Conservation (phyloP, 2,797 vertebrate genomes). For the Enteromius unitaeniatus region DNA sequence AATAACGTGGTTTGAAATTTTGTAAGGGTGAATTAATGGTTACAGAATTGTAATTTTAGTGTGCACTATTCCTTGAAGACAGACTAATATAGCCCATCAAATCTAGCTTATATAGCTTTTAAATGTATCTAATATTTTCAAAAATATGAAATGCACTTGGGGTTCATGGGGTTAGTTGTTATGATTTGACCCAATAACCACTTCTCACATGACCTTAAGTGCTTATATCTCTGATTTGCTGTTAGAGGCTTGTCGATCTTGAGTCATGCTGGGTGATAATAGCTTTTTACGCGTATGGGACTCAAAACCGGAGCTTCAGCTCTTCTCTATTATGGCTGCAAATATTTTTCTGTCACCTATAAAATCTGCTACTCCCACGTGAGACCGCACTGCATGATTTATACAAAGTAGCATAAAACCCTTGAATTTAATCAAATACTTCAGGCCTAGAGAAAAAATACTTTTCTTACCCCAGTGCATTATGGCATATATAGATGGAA, state of each 20-base stretch:
- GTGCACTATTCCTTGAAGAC: background rate
- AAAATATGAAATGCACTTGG: slow-evolving; percentile 35
- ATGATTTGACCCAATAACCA: slow-evolving; percentile 34
- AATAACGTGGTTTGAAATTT: background rate
- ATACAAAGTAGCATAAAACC: slow-evolving; percentile 7
- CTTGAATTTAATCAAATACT: slow-evolving; percentile 29
- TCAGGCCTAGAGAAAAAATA: slow-evolving; percentile 9
- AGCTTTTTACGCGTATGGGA: slow-evolving; percentile 68
- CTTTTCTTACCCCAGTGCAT: background rate
- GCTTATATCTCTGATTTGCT: slow-evolving; percentile 60
- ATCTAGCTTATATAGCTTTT: background rate
- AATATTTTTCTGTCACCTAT: slow-evolving; percentile 45
- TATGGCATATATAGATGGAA: slow-evolving; percentile 13
- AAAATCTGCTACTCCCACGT: slow-evolving; percentile 32
- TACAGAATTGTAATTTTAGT: background rate
- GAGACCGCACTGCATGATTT: slow-evolving; percentile 6
- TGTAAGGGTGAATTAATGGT: background rate
- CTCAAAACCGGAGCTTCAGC: slow-evolving; percentile 39
- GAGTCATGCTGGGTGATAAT: slow-evolving; percentile 72
- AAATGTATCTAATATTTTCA: background rate
- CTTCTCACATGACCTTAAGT: slow-evolving; percentile 47
- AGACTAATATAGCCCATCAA: background rate
- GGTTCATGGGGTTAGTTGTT: slow-evolving; percentile 35
- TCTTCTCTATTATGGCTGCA: slow-evolving; percentile 44
- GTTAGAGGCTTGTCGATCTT: slow-evolving; percentile 68